Base-by-base conservation (phyloP, 1,140 invertebrate genomes). In the Trichoplusia ni region DNA sequence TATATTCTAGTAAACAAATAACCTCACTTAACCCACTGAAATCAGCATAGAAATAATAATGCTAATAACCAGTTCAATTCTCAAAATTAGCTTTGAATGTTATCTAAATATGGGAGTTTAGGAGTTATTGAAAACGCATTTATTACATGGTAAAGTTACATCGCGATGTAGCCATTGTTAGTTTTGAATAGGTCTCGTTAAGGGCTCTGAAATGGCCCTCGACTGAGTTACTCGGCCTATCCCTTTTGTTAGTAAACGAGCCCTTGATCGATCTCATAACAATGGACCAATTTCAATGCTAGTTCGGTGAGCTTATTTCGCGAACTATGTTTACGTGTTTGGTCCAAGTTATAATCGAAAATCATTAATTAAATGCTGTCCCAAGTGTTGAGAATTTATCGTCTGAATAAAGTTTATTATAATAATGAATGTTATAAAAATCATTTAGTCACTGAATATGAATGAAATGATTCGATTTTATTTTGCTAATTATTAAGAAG, bases 171-270 rank as follows among this genome's bases (percentile, higher is more conserved):
- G 16, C 69, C 58, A 72, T 77, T 77, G 75, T 77, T 75, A 72
- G 71, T 63, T 68, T 67, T 77, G 62, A 77, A 77, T 77, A 61
- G 72, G 62, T 54, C 72, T 77, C 75, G 75, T 77, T 77, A 77
- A 66, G 69, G 64, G 23, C n/a, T 56, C 53, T 60, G 63, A 71
- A 77, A 77, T 74, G 75, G 75, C 71, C 69, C 64, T 64, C 63
- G 14, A 51, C 56, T 23, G 31, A 46, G 23, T 38, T 31, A 64
- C 42, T 58, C 58, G 23, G 29, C 64, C 67, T 58, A 71, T 69
- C 64, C 67, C 75, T 70, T 77, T 77, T 77, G 75, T 77, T 71
- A 68, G 72, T 54, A 65, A 77, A 72, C 75, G 72, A 75, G 47
- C 69, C 65, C 72, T 72, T 73, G 75, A 77, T 77, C 75, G 75